Evolutionary conservation across 53 echinoderm and acorn worm genomes (phyloP).

Genomic region (Astropecten irregularis): DNA sequence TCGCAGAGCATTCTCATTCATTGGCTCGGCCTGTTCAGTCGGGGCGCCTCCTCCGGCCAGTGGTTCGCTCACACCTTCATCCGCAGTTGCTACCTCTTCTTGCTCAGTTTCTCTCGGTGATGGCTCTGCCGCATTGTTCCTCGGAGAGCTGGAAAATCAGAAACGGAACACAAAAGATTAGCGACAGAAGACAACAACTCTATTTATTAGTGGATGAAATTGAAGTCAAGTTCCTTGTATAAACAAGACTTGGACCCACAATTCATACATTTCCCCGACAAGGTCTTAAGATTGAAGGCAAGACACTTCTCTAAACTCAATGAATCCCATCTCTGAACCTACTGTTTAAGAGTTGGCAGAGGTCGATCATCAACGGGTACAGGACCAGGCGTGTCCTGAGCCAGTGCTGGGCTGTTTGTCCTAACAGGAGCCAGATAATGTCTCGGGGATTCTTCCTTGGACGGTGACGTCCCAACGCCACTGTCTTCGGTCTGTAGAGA

Average conservation of each 20-base stretch:
- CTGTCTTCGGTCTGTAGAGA: slow-evolving; percentile 12
- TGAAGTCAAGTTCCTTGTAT: too few relatives aligned
- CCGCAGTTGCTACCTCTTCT: slow-evolving; percentile 15
- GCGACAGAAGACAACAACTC: not conserved
- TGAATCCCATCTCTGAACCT: too few relatives aligned
- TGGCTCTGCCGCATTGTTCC: slow-evolving; percentile 34
- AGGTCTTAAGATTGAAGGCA: too few relatives aligned
- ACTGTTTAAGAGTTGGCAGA: slow-evolving; percentile 86
- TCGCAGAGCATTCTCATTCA: slow-evolving; percentile 57
- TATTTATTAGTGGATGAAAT: not conserved
- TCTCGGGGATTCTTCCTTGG: slow-evolving; percentile 6
- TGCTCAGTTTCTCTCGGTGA: slow-evolving; percentile 58
- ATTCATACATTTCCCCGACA: too few relatives aligned
- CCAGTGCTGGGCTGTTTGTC: not conserved
- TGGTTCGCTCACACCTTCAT: slow-evolving; percentile 23
- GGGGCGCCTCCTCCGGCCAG: slow-evolving; percentile 3
- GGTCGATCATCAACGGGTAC: slow-evolving; percentile 78
- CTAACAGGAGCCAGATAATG: not conserved
- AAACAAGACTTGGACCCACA: too few relatives aligned
- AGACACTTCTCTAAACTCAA: too few relatives aligned
- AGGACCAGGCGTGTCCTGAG: not conserved
- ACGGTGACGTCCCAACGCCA: not conserved
- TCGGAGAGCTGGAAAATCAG: slow-evolving; percentile 53
- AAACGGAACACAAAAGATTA: not conserved
- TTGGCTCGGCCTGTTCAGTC: slow-evolving; percentile 47